These are phyloP conservation scores for Acanthis flammea DNA, from an alignment of 2,797 vertebrate species.

Conservation along the genomic window DNA sequence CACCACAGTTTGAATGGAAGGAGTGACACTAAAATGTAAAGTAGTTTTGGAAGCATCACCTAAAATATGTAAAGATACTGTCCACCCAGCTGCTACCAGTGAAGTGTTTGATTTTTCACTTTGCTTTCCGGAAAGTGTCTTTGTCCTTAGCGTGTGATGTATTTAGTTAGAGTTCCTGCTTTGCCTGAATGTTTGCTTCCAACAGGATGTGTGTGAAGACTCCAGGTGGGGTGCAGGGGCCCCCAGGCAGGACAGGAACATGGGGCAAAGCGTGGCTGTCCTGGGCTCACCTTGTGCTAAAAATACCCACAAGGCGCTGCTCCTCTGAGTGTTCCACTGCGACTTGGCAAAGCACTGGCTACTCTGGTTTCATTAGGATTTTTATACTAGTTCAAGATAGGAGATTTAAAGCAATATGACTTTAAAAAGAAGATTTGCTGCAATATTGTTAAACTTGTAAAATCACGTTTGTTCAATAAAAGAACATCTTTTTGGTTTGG, in stretches of 20 bases:
- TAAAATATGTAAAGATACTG: neutral
- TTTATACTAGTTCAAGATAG: neutral
- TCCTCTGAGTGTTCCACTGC: neutral
- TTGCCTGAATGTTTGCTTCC: neutral
- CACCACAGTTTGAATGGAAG: neutral
- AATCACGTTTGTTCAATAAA: neutral
- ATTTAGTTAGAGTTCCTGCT: neutral
- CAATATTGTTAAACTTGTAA: neutral
- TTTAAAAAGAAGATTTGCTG: neutral
- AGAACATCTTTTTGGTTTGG: neutral
- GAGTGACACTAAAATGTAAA: neutral
- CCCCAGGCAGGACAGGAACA: neutral
- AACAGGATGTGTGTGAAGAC: neutral
- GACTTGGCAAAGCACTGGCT: neutral
- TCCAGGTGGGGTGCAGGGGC: neutral
- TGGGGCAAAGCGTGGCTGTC: rapidly evolving
- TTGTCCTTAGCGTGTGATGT: neutral
- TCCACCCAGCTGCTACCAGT: neutral
- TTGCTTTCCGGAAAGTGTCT: neutral
- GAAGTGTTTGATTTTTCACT: neutral
- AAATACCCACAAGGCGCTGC: neutral
- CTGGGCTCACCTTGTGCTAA: neutral
- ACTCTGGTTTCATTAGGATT: neutral
- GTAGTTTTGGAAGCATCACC: neutral
- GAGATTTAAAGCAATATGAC: neutral